These are phyloP conservation scores for Polyploca ridens DNA, from an alignment of 2,888 invertebrate species.

Conservation along the genomic window DNA sequence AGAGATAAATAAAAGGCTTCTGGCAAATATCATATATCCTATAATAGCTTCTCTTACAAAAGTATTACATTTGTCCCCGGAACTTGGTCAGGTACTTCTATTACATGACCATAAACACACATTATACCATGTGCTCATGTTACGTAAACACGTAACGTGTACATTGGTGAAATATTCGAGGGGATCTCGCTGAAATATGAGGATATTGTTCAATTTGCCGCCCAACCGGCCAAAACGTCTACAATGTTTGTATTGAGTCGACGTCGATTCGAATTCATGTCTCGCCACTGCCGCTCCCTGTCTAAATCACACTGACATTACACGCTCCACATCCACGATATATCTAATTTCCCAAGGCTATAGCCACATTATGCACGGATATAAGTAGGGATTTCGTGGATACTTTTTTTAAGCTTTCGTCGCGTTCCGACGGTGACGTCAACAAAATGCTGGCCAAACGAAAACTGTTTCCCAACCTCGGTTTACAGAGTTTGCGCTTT, in stretches of 20 bases:
- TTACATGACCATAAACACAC: constrained; percentile 34
- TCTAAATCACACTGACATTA: constrained; percentile 48
- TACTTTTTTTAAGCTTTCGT: not conserved
- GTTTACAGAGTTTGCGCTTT: not conserved
- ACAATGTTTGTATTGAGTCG: constrained; percentile 49
- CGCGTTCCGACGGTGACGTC: not conserved
- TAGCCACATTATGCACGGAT: constrained; percentile 21
- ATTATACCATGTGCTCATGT: constrained; percentile 29
- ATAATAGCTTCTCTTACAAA: constrained; percentile 22
- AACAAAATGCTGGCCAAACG: not conserved
- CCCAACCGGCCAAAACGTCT: constrained; percentile 17
- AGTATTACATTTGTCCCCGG: constrained; percentile 9
- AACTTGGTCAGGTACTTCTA: constrained; percentile 17
- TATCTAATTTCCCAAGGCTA: constrained; percentile 45
- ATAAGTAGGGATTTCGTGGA: constrained; percentile 12
- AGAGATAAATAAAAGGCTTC: not conserved
- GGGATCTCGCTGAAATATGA: constrained; percentile 46
- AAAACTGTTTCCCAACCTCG: not conserved
- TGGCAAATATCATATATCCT: constrained; percentile 20
- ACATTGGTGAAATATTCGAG: constrained; percentile 43
- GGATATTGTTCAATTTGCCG: constrained; percentile 48
- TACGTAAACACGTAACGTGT: constrained; percentile 33
- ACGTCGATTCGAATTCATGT: constrained; percentile 55
- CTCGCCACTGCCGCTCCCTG: constrained; percentile 43
- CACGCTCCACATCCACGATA: constrained; percentile 27